Evolutionary conservation across 2,113 vertebrate genomes (phyloP), one percentile per base, ranked within the genome.

Genomic region (Illadopsis cleaveri): DNA sequence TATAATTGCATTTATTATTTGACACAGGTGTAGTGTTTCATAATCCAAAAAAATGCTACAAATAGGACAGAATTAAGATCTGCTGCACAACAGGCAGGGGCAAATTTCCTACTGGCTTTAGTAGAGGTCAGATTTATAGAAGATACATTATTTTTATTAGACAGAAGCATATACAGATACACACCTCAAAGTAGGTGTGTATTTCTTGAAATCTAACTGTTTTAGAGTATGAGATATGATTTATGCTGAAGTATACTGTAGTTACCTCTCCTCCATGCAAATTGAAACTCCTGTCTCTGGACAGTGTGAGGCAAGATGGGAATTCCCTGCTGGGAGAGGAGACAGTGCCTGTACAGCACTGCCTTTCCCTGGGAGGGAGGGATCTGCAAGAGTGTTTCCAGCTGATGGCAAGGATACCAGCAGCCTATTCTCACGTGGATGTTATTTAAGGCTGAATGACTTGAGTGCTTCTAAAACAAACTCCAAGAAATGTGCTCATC

Each of bases 381-480:
- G 68, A 92, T 77, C 79, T 90, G 79, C 87, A 58, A 82, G 54
- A 14, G 19, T 85, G 44, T 70, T 96, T 96, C 81, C 86, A 97
- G 92, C 94, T 90, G 91, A 93, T 65, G 81, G 88, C 86, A 94
- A 83, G 80, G 81, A 96, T 88, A 90, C 45, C 87, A 91, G 81
- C 91, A 94, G 84, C 37, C 89, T 94, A 22, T 85, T 96, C 95
- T 94, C 94, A 86, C 38, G 13, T 86, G 92, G 68, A 5, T 62
- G 53, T 96, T 96, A 96, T 23, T 96, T 50, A 89, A 93, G 87
- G 93, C 35, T 86, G 87, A 96, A 86, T 81, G 90, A 79, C 75
- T 82, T 82, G 35, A 96, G 81, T 86, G 84, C 84, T 94, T 91
- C 90, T 91, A 82, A 96, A 96, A 89, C 50, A 61, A 91, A 78